These are phyloP conservation scores for Rapana venosa DNA, from an alignment of 2,888 invertebrate genomes.

Conservation along the genomic window DNA sequence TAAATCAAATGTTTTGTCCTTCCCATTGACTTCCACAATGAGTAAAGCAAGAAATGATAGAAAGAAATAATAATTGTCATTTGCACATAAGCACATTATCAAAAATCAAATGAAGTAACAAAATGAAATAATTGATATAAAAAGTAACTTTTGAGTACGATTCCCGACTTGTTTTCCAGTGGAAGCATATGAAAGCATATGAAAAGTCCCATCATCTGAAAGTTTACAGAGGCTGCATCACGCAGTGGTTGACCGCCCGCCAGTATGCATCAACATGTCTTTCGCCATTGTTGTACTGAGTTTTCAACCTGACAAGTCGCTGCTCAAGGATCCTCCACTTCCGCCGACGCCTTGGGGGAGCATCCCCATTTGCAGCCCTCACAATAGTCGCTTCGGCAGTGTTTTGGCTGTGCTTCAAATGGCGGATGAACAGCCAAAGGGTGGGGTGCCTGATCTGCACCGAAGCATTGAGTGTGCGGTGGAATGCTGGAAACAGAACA, in stretches of 20 bases:
- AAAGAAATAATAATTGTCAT: background rate
- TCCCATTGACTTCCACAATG: background rate
- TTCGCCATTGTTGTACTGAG: background rate
- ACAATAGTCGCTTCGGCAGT: background rate
- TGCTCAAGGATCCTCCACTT: background rate
- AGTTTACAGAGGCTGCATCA: background rate
- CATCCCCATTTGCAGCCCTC: background rate
- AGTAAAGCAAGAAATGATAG: background rate
- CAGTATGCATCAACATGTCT: background rate
- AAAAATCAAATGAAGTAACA: background rate
- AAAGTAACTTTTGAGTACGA: background rate
- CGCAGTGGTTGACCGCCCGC: background rate
- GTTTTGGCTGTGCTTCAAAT: background rate
- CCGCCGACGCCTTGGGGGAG: background rate
- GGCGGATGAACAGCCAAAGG: conserved; percentile 7
- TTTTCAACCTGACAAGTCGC: background rate
- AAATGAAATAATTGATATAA: background rate
- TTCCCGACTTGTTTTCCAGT: too few species aligned
- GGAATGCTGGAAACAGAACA: conserved; percentile 13
- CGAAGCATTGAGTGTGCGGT: background rate
- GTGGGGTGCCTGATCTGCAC: conserved; percentile 2
- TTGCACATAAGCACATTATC: background rate
- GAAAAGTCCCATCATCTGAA: too few species aligned
- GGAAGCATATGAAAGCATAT: too few species aligned
- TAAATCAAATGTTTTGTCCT: conserved; percentile 1